Percentiles rank a stretch among this genome's conserved stretches.
Conservation (phyloP, 2,797 vertebrate species). For the Scleropages formosus region DNA sequence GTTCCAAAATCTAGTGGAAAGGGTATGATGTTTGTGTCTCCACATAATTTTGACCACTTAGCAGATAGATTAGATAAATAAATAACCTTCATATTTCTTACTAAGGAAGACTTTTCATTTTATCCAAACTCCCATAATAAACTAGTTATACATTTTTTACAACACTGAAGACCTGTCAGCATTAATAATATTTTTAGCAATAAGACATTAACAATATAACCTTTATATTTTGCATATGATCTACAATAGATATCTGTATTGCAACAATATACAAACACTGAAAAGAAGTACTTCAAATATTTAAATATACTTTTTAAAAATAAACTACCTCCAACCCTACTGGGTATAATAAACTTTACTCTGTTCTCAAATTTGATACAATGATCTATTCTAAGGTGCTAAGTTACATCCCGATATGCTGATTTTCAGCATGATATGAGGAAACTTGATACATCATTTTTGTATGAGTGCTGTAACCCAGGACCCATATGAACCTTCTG, state of each 20-base stretch:
- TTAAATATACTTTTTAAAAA: background rate
- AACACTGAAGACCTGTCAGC: conserved; percentile 9
- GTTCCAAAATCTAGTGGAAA: too few relatives aligned
- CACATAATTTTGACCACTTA: too few relatives aligned
- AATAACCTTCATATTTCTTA: background rate
- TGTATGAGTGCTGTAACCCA: background rate
- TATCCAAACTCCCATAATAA: conserved; percentile 45
- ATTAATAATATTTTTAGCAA: conserved; percentile 22
- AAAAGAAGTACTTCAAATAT: conserved; percentile 37
- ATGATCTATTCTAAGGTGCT: background rate
- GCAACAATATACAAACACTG: conserved; percentile 5
- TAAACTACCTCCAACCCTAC: conserved; percentile 1
- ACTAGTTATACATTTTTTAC: background rate
- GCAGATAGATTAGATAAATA: too few relatives aligned
- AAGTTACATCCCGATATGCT: background rate
- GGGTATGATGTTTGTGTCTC: too few relatives aligned
- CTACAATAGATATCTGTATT: conserved; percentile 15
- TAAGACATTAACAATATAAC: conserved; percentile 36
- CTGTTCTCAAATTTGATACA: too few relatives aligned
- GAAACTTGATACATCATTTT: background rate
- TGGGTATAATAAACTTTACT: background rate
- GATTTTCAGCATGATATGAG: background rate
- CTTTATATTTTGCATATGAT: conserved; percentile 21
- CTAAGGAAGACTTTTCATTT: background rate
- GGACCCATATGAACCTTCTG: background rate